Evolutionary conservation across 2,888 invertebrate species (phyloP), one percentile per base, ranked within the genome.

Genomic region (Harpalus rubripes): DNA sequence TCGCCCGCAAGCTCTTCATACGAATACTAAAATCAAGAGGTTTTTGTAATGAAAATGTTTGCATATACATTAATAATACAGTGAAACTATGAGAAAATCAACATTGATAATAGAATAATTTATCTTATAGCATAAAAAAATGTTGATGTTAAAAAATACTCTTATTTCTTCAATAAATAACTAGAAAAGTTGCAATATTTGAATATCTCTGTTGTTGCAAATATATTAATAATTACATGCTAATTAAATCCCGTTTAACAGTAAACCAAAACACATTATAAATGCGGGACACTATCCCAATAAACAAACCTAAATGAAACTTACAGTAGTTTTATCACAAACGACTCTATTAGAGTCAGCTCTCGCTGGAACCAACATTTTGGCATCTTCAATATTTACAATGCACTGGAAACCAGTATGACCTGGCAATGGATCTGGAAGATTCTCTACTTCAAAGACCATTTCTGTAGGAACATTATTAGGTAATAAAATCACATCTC

Each of bases 321-420:
- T 92, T 91, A 94, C 94, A 87, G 96, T 96, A n/a, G 97, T 97
- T 92, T 96, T 96, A 89, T 98, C 97, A 91, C 98, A 98, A 80
- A 97, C 96, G 87, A 98, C 96, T 88, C 95, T 95, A 88, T 95
- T 96, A 32, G 93, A 92, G 89, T 97, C 97, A 39, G 97, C 96
- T 88, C 96, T 93, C 0, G 98, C 98, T 84, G 97, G 96, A 22
- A 98, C 94, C 88, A 96, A 94, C 95, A 98, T 96, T 89, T 97
- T 97, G 44, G 97, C 97, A 81, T 95, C 95, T 91, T 98, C 98
- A 89, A 98, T 97, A 88, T 95, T 96, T 16, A 98, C 96, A 87
- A 97, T 96, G 90, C 98, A 98, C 88, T 97, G 95, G 90, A 98
- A 98, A 79, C 98, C 98, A 59, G 96, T 96, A 89, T 98, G 97